Base-by-base conservation (phyloP, 1,140 invertebrate genomes). In the Druon quercuslanigerum region DNA sequence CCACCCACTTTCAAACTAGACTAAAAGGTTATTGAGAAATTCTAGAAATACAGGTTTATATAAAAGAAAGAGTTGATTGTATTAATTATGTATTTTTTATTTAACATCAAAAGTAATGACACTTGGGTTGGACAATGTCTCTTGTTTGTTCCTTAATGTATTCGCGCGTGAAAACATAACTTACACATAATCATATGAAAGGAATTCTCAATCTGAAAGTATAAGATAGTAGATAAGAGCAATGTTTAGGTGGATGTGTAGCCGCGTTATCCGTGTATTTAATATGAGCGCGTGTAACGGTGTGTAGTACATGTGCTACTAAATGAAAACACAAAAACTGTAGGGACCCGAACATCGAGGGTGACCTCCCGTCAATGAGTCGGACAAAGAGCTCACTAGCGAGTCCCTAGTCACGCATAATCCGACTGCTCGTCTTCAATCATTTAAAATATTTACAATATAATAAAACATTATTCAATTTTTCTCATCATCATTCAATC, bases 51-150 rank as follows among this genome's bases (percentile, higher is more conserved):
- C 1, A 11, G n/a, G 25, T 40, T 17, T 17, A 56, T 50, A 40
- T 20, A 16, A 40, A 66, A 40, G 11, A 75, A 54, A 85, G 50
- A 83, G 11, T 80, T 71, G 73, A 76, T 72, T 81, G 82, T 88
- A 88, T 88, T 89, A 90, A 90, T 90, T 89, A 90, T 89, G 87
- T 90, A 90, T 90, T 90, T 90, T 90, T 90, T 90, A 90, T 90
- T 90, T 90, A 90, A 90, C 89, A 90, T 90, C 89, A 90, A 90
- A 90, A 90, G 89, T 90, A 90, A 90, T 90, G 89, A 90, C 89
- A 90, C 89, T 90, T 90, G 88, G 89, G 88, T 88, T 90, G 89
- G 87, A 90, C 88, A 89, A 89, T 88, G 87, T 89, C 88, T 87
- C 87, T 88, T 84, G 82, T 87, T 89, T 87, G 80, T 85, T 87